phyloP scores from a whole-genome alignment of 2,797 vertebrate species.

The Urosaurus nigricauda region DNA sequence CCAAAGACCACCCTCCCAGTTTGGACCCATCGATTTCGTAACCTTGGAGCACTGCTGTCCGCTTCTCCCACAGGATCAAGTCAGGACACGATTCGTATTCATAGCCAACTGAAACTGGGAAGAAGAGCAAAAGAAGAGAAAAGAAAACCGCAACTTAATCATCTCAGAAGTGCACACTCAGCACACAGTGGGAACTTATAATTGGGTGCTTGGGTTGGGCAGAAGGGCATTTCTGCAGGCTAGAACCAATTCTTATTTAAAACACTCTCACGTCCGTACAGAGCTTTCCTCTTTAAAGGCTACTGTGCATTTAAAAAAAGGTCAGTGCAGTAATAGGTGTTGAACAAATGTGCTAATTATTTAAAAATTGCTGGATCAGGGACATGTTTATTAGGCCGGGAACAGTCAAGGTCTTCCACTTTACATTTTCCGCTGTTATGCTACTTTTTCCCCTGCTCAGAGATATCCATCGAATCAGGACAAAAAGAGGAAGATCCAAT shows the following conservation, averaged over 20 bases:
- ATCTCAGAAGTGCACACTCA: slow-evolving; percentile 5
- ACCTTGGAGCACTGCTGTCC: slow-evolving; percentile 94
- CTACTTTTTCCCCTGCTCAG: not conserved
- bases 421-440: slow-evolving; percentile 17
- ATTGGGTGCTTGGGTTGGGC: fast-evolving
- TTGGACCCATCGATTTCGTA: slow-evolving; percentile 95
- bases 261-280: slow-evolving; percentile 38
- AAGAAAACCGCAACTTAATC: slow-evolving; percentile 38
- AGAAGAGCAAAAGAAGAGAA: slow-evolving; percentile 36
- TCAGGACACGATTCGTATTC: slow-evolving; percentile 99
- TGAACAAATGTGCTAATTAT: slow-evolving; percentile 44
- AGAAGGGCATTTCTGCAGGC: slow-evolving; percentile 24
- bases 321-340: not conserved
- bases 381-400: not conserved
- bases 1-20: slow-evolving; percentile 95
- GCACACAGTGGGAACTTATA: not conserved
- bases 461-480: not conserved
- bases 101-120: slow-evolving; percentile 94
- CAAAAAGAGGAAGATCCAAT: not conserved
- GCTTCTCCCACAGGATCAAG: slow-evolving; percentile 97
- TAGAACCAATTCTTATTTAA: slow-evolving; percentile 47
- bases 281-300: slow-evolving; percentile 40
- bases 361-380: slow-evolving; percentile 32
- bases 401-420: not conserved
- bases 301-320: slow-evolving; percentile 46